Percentiles rank a stretch among this genome's conserved stretches.
Evolutionary conservation across 2,888 invertebrate genomes (phyloP).

Genomic region (Chalcis sispes): DNA sequence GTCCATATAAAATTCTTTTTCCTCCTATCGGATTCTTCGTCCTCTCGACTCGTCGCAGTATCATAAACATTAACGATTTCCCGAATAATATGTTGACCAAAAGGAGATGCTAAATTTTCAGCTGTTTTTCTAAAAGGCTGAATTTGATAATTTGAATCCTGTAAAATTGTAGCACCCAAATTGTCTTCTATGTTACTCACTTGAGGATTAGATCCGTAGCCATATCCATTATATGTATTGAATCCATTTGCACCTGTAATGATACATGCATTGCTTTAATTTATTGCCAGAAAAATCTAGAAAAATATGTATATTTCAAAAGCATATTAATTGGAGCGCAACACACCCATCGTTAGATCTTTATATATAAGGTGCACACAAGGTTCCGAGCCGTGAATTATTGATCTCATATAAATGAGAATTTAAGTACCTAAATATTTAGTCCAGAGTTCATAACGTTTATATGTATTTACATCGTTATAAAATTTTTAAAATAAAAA

Average conservation of each 20-base stretch:
- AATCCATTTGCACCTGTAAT: slow-evolving; percentile 56
- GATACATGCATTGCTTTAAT: slow-evolving; percentile 1
- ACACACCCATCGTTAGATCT: not conserved
- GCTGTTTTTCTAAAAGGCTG: slow-evolving; percentile 60
- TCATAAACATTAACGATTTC: slow-evolving; percentile 73
- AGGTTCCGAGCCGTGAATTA: too few species aligned
- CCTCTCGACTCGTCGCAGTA: slow-evolving; percentile 58
- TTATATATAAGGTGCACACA: too few species aligned
- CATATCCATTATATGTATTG: slow-evolving; percentile 43
- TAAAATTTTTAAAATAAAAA: too few species aligned
- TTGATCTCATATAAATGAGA: too few species aligned
- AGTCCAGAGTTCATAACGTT: too few species aligned
- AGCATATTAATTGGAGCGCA: slow-evolving; percentile 42
- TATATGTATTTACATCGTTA: too few species aligned
- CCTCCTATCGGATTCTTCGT: slow-evolving; percentile 56
- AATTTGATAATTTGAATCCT: slow-evolving; percentile 56
- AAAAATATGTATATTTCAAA: slow-evolving; percentile 38
- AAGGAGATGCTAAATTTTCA: slow-evolving; percentile 28
- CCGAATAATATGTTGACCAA: slow-evolving; percentile 67
- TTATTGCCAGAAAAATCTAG: not conserved
- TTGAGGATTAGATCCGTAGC: slow-evolving; percentile 28
- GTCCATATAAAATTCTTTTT: slow-evolving; percentile 70
- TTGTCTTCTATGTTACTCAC: not conserved
- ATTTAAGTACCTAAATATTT: too few species aligned
- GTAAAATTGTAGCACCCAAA: slow-evolving; percentile 17